These are phyloP conservation scores for Tachina lurida DNA, from an alignment of 2,888 invertebrate species.

Conservation along the genomic window DNA sequence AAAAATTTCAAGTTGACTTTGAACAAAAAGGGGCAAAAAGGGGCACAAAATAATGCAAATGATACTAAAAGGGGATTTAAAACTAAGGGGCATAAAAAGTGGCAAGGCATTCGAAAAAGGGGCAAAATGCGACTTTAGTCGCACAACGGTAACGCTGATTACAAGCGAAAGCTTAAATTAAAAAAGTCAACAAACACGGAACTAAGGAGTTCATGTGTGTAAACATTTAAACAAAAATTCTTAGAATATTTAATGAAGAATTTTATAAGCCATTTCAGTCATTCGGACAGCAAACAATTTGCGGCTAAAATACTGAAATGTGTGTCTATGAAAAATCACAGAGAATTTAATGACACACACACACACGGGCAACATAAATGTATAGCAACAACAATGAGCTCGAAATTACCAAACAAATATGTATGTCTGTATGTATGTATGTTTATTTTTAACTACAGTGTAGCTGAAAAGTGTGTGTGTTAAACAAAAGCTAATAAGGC, in stretches of 20 bases:
- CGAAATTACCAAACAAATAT: not conserved
- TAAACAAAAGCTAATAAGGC: no score
- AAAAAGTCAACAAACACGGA: conserved; percentile 14
- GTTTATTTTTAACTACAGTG: not conserved
- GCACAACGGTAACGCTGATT: no score
- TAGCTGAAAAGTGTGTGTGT: not conserved
- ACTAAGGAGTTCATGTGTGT: conserved; percentile 45
- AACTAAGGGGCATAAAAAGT: no score
- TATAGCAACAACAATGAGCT: not conserved
- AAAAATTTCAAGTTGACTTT: no score
- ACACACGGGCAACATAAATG: not conserved
- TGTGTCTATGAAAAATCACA: not conserved
- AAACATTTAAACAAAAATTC: conserved; percentile 60
- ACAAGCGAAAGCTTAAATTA: conserved; percentile 51
- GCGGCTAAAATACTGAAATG: conserved; percentile 29
- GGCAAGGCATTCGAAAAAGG: no score
- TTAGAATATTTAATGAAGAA: conserved; percentile 58
- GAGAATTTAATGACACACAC: not conserved
- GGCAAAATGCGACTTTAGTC: no score
- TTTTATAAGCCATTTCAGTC: conserved; percentile 51
- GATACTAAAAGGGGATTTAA: no score
- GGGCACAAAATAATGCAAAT: no score
- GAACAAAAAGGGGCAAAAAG: no score
- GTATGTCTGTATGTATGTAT: not conserved
- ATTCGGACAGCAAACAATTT: conserved; percentile 33